Evolutionary conservation across 1,140 invertebrate genomes (phyloP).

Genomic region (Ips typographus): DNA sequence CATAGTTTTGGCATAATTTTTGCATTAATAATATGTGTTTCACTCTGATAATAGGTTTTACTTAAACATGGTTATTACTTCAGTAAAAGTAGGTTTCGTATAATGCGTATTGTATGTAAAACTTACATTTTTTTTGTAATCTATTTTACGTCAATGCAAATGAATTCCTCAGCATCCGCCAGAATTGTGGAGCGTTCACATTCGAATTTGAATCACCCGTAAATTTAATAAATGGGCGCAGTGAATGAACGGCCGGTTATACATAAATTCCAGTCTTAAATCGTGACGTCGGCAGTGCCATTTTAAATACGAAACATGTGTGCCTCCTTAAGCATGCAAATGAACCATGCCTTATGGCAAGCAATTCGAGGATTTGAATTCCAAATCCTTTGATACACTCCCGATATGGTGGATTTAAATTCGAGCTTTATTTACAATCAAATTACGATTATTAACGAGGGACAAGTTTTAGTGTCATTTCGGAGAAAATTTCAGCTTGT

Average conservation of each 20-base stretch:
- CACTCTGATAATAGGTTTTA: background rate
- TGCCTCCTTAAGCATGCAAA: slow-evolving; percentile 2
- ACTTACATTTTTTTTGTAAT: background rate
- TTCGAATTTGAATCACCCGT: background rate
- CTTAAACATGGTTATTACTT: background rate
- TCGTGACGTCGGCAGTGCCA: background rate
- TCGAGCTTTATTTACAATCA: no score
- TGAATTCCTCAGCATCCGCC: no score
- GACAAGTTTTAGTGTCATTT: no score
- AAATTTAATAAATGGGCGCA: background rate
- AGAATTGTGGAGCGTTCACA: no score
- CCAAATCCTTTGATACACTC: background rate
- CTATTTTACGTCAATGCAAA: no score
- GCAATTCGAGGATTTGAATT: background rate
- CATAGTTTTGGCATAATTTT: background rate
- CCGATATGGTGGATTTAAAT: no score
- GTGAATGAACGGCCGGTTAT: background rate
- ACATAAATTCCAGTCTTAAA: slow-evolving; percentile 1
- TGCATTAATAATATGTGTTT: background rate
- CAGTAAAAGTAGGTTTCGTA: background rate
- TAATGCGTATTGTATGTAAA: background rate
- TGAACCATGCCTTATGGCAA: background rate
- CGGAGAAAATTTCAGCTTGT: no score
- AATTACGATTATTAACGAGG: no score
- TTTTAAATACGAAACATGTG: slow-evolving; percentile 5